Evolutionary conservation across 2,797 vertebrate genomes (phyloP), one percentile per base, ranked within the genome.

Genomic region (Cichlasoma orientale): DNA sequence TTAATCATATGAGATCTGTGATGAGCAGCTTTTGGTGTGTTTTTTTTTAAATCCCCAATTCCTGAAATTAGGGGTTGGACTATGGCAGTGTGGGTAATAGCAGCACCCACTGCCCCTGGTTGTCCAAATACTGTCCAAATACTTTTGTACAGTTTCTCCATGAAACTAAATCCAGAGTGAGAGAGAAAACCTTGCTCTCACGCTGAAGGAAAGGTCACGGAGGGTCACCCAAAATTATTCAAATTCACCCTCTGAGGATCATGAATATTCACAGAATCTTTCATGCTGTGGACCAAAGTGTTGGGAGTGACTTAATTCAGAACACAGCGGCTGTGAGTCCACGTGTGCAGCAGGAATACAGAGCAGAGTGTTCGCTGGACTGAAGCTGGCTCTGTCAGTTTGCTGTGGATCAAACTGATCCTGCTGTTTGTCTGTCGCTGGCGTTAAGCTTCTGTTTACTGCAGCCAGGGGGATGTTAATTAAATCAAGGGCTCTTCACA

Each of bases 341-440:
- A 68, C 8, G 16, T 29, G 44, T 68, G 44, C 44, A 29, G 63
- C 63, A 68, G 82, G 84, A 86, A 86, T 80, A 75, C 83, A 63
- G 86, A 88, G 71, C 81, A 63, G 84, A 86, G 71, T 74, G 41
- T 68, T 74, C 61, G 79, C 72, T 71, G 79, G 50, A 72, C 74
- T n/a, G 47, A 16, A 54, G 79, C 57, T 23, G n/a, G 36, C 68
- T 44, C 72, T n/a, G 58, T 69, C 74, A 38, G 27, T 31, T 59
- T 18, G 83, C 84, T 78, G 77, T 70, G 7, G 72, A 29, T 14
- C 79, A 80, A 29, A 59, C 66, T 18, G 50, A 75, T 74, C 78
- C 75, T 18, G 72, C 72, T 50, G 41, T 75, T 68, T 21, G 59
- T 68, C 59, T 78, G 82, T 47, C n/a, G 27, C 69, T 27, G 47